Evolutionary conservation across 2,797 vertebrate species (phyloP), one percentile per base, ranked within the genome.

Genomic region (Zenarchopterus dispar): DNA sequence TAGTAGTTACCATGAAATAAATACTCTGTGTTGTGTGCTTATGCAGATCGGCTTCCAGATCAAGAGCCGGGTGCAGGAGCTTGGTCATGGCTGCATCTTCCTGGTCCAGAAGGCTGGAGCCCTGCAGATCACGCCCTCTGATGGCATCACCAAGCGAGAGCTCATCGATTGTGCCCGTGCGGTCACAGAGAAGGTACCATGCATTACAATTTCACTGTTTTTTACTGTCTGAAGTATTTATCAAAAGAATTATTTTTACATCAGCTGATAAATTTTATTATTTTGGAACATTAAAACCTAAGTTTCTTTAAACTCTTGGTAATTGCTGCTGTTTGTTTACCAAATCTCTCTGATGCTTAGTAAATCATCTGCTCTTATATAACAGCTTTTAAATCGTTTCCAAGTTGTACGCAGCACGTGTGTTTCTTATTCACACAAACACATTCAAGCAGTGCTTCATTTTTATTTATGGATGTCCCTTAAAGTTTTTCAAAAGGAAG

Each of bases 91-190:
- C 73, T 99, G 98, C 51, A 99, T 99, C 86, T 97, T 95, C 81
- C 94, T 99, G 74, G 97, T 99, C n/a, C 98, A 99, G 89, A 99
- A 99, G 89, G 98, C 97, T 0, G 97, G 97, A 28, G 94, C 97
- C 5, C 92, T 99, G 50, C 98, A 99, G 92, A 94, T 97, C 62
- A 98, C 93, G 62, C 98, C 98, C 19, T 95, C 95, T 0, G 98
- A 99, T 70, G 89, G 95, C 82, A 98, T 96, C 84, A 97, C 96
- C 75, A 99, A 99, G 75, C 89, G 96, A 57, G 98, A 99, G 88
- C 93, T 99, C 78, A 97, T 99, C 1, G 97, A 99, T 16, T 99
- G 97, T 41, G 97, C 97, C 42, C 96, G 96, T 0, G 84, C 96
- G 0, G 98, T 99, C 87, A 97, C 97, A 0, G 98, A 99, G 77